Percentiles rank a stretch among this genome's conserved stretches.
Conservation (phyloP, 1,140 invertebrate species). For the Halesus radiatus region DNA sequence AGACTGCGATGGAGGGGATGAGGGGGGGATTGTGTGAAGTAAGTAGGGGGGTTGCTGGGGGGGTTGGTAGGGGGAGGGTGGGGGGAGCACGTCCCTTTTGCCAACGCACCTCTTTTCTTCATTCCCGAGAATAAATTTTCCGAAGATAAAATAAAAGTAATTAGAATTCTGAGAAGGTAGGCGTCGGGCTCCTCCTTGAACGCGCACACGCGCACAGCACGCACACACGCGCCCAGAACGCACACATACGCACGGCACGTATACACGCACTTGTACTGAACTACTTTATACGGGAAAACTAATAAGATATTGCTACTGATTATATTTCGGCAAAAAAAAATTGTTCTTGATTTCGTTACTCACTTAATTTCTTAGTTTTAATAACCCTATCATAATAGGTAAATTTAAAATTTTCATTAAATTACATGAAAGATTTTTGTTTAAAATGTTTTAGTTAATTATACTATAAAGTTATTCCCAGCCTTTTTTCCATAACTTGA, state of each 20-base stretch:
- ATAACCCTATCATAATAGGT: too few species aligned
- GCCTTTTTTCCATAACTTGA: too few species aligned
- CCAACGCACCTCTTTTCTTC: conserved; percentile 57
- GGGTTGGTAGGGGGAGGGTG: conserved; percentile 3
- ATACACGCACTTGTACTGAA: neutral
- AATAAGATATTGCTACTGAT: neutral
- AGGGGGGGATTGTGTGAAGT: conserved; percentile 27
- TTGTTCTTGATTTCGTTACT: too few species aligned
- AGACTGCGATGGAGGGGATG: neutral
- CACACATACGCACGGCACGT: neutral
- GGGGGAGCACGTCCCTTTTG: conserved; percentile 50
- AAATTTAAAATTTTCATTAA: too few species aligned
- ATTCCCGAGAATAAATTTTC: conserved; percentile 57
- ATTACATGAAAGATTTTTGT: too few species aligned
- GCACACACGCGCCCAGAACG: neutral
- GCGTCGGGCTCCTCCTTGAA: conserved; percentile 30
- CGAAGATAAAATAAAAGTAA: conserved; percentile 59
- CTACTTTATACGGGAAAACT: neutral
- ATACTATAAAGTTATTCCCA: too few species aligned
- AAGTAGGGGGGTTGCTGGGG: neutral
- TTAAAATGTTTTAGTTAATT: too few species aligned
- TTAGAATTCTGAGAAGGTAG: conserved; percentile 58
- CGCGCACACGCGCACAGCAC: conserved; percentile 22
- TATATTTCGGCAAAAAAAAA: neutral
- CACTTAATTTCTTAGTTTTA: too few species aligned